Percentiles rank a stretch among this genome's conserved stretches.
These are phyloP conservation scores for Equus przewalskii DNA, from an alignment of 2,113 vertebrate genomes.

Conservation along the genomic window DNA sequence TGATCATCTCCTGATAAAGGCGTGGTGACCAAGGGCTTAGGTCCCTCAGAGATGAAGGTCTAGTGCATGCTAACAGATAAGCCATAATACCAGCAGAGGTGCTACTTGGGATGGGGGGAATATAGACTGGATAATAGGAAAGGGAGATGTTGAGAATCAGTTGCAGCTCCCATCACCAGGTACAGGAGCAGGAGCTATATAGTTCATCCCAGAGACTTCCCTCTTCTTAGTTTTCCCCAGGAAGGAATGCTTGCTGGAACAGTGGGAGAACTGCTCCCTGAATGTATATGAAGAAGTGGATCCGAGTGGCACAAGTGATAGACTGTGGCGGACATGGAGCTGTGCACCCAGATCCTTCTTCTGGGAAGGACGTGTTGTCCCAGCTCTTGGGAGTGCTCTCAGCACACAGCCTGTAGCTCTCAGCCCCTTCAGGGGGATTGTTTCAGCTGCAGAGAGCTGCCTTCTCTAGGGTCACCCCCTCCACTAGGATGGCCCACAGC, in stretches of 20 bases:
- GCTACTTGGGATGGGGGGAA: no score
- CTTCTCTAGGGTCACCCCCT: not conserved
- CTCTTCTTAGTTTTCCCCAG: not conserved
- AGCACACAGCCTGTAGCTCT: not conserved
- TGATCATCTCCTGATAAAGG: not conserved
- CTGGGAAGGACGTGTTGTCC: not conserved
- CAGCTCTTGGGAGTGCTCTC: no score
- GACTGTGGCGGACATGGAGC: not conserved
- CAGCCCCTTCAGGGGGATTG: no score
- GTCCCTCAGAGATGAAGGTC: not conserved
- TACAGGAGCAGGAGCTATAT: not conserved
- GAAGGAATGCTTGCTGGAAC: not conserved
- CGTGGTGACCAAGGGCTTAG: not conserved
- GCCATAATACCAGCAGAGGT: not conserved
- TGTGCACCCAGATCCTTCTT: not conserved
- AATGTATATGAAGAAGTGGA: not conserved
- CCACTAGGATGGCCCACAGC: fast-evolving
- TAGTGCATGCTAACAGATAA: not conserved
- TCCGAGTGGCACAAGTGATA: not conserved
- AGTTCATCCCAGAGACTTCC: not conserved
- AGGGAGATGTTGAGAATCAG: not conserved
- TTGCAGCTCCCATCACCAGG: not conserved
- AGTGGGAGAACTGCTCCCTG: not conserved
- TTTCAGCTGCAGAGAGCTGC: not conserved
- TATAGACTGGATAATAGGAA: not conserved